phyloP scores from a whole-genome alignment of 2,797 vertebrate species.

The Tiaroga cobitis region DNA sequence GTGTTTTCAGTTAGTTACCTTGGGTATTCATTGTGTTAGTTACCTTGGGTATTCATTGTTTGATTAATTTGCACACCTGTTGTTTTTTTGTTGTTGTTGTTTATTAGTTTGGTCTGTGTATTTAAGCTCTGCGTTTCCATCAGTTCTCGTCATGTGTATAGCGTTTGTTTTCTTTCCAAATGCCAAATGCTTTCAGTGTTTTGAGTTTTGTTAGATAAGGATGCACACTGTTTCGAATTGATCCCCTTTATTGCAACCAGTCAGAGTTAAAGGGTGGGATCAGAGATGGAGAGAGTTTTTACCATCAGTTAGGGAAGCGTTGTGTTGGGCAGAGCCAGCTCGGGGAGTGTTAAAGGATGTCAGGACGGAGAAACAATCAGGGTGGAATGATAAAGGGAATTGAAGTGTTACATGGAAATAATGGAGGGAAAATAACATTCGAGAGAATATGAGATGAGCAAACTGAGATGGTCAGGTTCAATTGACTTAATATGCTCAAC shows the following conservation, averaged over 20 bases:
- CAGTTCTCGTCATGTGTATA: neutral
- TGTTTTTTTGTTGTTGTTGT: neutral
- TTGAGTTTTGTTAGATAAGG: neutral
- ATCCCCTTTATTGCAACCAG: neutral
- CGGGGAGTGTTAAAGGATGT: neutral
- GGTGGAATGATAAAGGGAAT: neutral
- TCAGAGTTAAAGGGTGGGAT: neutral
- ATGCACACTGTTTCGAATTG: neutral
- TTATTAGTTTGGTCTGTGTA: neutral
- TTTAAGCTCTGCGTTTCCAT: neutral
- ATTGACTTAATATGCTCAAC: constrained; percentile 20
- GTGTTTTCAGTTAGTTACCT: too few relatives aligned
- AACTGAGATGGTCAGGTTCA: neutral
- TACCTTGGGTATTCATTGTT: too few relatives aligned
- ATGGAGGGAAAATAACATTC: neutral
- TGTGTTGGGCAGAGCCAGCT: neutral
- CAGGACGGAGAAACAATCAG: neutral
- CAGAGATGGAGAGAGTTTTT: neutral
- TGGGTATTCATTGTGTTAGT: too few relatives aligned
- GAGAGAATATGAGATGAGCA: neutral
- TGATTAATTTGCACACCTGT: too few relatives aligned
- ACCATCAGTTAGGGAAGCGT: neutral
- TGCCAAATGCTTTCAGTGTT: neutral
- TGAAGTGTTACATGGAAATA: neutral
- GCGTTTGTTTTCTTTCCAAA: neutral